Conservation (phyloP, 2,113 vertebrate species). For the Stomatorhinus ivindoensis region DNA sequence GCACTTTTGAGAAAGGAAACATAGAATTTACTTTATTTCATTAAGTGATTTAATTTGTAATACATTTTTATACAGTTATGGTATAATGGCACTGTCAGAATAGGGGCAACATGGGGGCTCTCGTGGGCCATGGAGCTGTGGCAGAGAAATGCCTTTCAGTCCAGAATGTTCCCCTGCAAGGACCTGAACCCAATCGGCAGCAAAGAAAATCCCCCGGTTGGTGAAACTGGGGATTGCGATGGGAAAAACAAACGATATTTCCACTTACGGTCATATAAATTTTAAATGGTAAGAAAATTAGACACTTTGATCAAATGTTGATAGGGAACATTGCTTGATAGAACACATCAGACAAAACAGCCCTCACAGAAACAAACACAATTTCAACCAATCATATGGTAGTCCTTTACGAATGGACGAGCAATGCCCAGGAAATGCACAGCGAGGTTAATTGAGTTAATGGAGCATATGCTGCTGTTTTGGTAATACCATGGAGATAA, state of each 20-base stretch:
- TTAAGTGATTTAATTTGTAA: not conserved
- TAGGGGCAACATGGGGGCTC: not conserved
- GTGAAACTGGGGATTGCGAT: not conserved
- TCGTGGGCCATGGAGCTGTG: not conserved
- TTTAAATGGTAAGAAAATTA: not conserved
- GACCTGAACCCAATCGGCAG: not conserved
- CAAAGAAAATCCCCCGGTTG: not conserved
- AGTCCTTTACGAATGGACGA: not conserved
- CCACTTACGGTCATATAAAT: not conserved
- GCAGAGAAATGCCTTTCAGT: not conserved
- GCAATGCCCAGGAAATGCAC: not conserved
- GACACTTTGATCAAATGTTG: not conserved
- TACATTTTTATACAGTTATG: conserved; percentile 12
- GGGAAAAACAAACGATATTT: not conserved
- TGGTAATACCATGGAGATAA: not conserved
- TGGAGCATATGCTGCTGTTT: not conserved
- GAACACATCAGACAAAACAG: not conserved
- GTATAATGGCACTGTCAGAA: not conserved
- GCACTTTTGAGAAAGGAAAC: not conserved
- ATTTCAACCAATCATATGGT: not conserved
- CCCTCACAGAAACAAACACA: not conserved
- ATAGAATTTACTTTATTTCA: not conserved
- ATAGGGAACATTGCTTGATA: not conserved
- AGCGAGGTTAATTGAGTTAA: not conserved
- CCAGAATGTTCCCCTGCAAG: not conserved